Percentiles rank a stretch among this genome's conserved stretches.
These are phyloP conservation scores for Anthoptus insignis DNA, from an alignment of 2,888 invertebrate species.

Conservation along the genomic window DNA sequence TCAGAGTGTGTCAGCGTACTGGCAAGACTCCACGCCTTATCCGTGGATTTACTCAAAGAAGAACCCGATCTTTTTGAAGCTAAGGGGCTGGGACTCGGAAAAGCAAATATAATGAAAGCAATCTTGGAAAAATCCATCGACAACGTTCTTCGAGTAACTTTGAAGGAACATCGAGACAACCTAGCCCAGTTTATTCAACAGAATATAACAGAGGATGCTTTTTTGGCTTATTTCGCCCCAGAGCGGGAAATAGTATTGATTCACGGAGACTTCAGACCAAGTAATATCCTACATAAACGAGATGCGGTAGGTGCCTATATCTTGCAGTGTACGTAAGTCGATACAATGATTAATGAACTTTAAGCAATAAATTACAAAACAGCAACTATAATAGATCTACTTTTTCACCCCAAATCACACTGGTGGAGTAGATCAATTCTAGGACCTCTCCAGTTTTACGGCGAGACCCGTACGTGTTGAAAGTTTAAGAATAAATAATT, in stretches of 20 bases:
- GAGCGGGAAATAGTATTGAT: constrained; percentile 44
- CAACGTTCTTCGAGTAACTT: constrained; percentile 45
- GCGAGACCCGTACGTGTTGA: too few species aligned
- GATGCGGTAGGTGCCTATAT: constrained; percentile 37
- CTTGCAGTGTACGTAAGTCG: too few species aligned
- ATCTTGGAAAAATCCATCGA: constrained; percentile 40
- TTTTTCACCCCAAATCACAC: too few species aligned
- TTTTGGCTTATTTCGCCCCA: constrained; percentile 45
- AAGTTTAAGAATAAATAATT: too few species aligned
- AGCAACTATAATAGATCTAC: too few species aligned
- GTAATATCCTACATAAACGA: constrained; percentile 50
- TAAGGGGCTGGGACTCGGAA: constrained; percentile 12
- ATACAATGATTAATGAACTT: too few species aligned
- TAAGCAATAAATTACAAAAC: too few species aligned
- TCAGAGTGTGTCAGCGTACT: constrained; percentile 52
- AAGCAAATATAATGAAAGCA: constrained; percentile 29
- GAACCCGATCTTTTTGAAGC: constrained; percentile 53
- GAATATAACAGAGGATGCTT: constrained; percentile 25
- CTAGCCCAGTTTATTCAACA: constrained; percentile 50
- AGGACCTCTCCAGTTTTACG: too few species aligned
- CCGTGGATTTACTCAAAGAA: constrained; percentile 56
- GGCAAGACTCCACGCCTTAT: constrained; percentile 62
- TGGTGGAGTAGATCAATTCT: too few species aligned
- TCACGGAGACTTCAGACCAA: constrained; percentile 54
- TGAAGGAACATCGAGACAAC: constrained; percentile 55